Percentiles rank a stretch among this genome's conserved stretches.
phyloP scores from a whole-genome alignment of 2,797 vertebrate genomes.

The Synaphobranchus kaupii region DNA sequence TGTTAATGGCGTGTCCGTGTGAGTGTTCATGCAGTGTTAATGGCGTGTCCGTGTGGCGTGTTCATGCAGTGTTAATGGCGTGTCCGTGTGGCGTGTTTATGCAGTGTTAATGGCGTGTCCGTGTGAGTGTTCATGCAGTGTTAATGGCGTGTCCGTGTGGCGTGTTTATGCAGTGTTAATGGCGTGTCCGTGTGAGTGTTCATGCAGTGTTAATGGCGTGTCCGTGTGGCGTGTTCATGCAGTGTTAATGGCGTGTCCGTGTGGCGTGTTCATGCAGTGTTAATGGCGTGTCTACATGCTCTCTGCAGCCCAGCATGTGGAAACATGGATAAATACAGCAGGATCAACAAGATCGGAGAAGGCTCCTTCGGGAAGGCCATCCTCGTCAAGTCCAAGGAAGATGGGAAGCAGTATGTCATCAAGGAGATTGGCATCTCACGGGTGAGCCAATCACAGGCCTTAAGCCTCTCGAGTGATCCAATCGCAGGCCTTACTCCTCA shows the following conservation, averaged over 20 bases:
- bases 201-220: neutral
- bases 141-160: too few relatives aligned
- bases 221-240: neutral
- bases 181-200: too few relatives aligned
- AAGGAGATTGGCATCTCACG: slow-evolving; percentile 96
- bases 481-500: neutral
- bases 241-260: neutral
- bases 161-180: too few relatives aligned
- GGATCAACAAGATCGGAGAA: slow-evolving; percentile 92
- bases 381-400: slow-evolving; percentile 88
- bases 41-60: neutral
- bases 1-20: neutral
- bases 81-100: neutral
- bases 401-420: slow-evolving; percentile 91
- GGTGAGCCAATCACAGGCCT: slow-evolving; percentile 68
- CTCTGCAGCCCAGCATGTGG: slow-evolving; percentile 60
- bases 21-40: neutral
- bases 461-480: neutral
- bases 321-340: slow-evolving; percentile 93
- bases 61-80: neutral
- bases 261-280: neutral
- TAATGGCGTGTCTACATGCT: neutral
- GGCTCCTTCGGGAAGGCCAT: slow-evolving; percentile 97
- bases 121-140: too few relatives aligned
- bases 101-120: too few relatives aligned